Percentiles rank a stretch among this genome's conserved stretches.
Evolutionary conservation across 2,888 invertebrate species (phyloP).

Genomic region (Cantharis flavilabris): DNA sequence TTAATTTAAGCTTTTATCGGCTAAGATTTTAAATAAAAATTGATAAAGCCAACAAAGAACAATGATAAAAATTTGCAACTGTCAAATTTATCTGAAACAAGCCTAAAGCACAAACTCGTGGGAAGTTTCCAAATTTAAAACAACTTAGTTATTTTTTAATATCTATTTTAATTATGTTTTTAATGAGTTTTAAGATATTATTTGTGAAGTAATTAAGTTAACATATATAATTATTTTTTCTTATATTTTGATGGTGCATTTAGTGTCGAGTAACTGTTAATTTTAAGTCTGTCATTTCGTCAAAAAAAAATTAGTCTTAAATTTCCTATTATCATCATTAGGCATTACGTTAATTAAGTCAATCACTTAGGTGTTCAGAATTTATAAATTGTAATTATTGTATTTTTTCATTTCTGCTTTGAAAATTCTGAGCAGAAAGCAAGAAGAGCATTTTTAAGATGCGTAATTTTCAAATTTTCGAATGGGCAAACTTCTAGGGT

Average conservation of each 20-base stretch:
- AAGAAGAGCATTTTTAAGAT: too few species aligned
- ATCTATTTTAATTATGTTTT: neutral
- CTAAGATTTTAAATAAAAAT: neutral
- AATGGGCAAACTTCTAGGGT: neutral
- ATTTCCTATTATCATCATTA: neutral
- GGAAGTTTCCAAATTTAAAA: neutral
- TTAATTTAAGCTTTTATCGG: too few species aligned
- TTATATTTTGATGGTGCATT: neutral
- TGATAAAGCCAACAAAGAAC: neutral
- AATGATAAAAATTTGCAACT: neutral
- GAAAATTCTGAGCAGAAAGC: neutral
- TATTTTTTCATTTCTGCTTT: neutral
- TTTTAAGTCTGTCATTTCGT: neutral
- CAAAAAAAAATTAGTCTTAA: neutral
- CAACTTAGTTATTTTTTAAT: neutral
- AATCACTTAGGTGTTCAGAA: neutral
- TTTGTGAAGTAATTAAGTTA: neutral
- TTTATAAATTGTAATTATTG: too few species aligned
- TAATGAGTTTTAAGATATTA: neutral
- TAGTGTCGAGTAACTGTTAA: neutral
- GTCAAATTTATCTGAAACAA: neutral
- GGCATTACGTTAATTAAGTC: neutral
- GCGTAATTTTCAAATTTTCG: neutral
- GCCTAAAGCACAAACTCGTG: neutral
- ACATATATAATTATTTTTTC: neutral